Conservation (phyloP, 1,140 invertebrate species). For the Drosophila dunni region DNA sequence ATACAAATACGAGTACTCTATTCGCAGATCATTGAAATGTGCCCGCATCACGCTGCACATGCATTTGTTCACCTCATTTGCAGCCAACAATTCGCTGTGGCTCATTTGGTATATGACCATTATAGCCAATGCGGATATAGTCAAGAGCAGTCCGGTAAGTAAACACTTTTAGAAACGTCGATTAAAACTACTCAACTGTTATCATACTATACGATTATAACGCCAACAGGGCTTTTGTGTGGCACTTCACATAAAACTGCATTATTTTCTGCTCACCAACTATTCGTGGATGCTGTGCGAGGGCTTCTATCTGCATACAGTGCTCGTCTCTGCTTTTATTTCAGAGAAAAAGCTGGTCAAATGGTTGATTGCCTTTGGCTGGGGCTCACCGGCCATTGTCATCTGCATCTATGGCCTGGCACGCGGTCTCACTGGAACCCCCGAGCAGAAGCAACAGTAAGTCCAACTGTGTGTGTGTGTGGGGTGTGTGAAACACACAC, state of each 20-base stretch:
- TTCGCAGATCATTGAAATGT: slow-evolving; percentile 88
- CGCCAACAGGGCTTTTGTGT: slow-evolving; percentile 90
- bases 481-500: slow-evolving; percentile 23
- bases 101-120: slow-evolving; percentile 88
- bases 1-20: slow-evolving; percentile 16
- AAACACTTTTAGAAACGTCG: slow-evolving; percentile 18
- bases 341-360: slow-evolving; percentile 93
- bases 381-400: slow-evolving; percentile 91
- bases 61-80: slow-evolving; percentile 96
- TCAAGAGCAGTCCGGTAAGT: slow-evolving; percentile 85
- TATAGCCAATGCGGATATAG: slow-evolving; percentile 85
- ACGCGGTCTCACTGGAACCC: slow-evolving; percentile 86
- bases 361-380: slow-evolving; percentile 93
- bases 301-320: slow-evolving; percentile 96
- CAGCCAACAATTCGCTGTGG: slow-evolving; percentile 91
- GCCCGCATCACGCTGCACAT: slow-evolving; percentile 96
- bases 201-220: neutral
- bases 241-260: slow-evolving; percentile 92
- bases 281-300: slow-evolving; percentile 98
- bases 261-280: slow-evolving; percentile 96
- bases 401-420: slow-evolving; percentile 88
- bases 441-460: slow-evolving; percentile 87
- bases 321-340: slow-evolving; percentile 96
- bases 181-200: neutral
- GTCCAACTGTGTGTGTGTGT: slow-evolving; percentile 52